Evolutionary conservation across 2,888 invertebrate species (phyloP).

Genomic region (Pachydiplax longipennis): DNA sequence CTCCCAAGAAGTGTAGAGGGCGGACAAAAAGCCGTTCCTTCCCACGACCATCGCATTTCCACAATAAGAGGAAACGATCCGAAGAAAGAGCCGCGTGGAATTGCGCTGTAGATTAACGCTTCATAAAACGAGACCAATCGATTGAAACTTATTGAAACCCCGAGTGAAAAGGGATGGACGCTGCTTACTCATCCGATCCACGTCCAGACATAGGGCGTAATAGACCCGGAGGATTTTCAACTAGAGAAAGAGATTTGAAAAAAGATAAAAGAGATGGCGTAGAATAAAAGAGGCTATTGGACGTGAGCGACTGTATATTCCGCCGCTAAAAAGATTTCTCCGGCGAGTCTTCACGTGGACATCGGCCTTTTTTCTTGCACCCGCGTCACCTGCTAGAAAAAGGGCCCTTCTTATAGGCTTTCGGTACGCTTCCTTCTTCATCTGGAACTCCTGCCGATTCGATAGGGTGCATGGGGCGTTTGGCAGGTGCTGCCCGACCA

Average conservation of each 20-base stretch:
- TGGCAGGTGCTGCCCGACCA: not conserved
- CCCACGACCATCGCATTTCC: not conserved
- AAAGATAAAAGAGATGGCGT: not conserved
- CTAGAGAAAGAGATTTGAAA: not conserved
- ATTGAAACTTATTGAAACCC: constrained; percentile 28
- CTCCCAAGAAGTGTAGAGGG: not conserved
- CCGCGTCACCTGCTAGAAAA: not conserved
- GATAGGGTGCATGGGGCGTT: not conserved
- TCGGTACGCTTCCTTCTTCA: not conserved
- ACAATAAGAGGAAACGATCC: not conserved
- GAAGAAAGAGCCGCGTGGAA: not conserved
- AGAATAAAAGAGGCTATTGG: not conserved
- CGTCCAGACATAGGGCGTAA: not conserved
- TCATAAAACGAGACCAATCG: constrained; percentile 37
- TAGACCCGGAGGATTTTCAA: not conserved
- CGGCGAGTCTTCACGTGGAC: not conserved
- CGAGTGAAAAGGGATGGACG: not conserved
- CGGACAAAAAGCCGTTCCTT: not conserved
- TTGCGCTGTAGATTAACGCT: not conserved
- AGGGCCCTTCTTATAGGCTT: not conserved
- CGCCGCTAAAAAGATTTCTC: not conserved
- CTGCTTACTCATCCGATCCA: not conserved
- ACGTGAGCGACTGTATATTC: not conserved
- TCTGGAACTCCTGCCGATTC: not conserved
- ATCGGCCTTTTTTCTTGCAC: not conserved